Percentiles rank a stretch among this genome's conserved stretches.
Evolutionary conservation across 2,113 vertebrate species (phyloP).

Genomic region (Haplochromis burtoni): DNA sequence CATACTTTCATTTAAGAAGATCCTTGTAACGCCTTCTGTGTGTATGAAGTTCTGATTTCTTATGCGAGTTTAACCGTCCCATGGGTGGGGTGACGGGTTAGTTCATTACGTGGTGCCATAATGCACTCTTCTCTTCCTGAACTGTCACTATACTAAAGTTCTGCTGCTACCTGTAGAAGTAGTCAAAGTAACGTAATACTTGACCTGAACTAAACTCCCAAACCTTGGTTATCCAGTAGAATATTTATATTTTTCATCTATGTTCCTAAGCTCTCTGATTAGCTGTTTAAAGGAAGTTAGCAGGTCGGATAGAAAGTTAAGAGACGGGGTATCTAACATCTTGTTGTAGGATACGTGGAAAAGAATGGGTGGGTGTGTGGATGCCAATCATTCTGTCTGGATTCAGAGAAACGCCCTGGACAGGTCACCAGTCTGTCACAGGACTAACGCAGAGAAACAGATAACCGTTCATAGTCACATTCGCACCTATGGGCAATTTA

Average conservation of each 20-base stretch:
- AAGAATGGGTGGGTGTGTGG: not conserved
- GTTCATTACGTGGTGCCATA: not conserved
- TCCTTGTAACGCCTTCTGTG: not conserved
- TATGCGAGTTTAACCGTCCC: fast-evolving
- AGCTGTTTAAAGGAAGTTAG: fast-evolving
- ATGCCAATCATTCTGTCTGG: not conserved
- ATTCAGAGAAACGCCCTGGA: not conserved
- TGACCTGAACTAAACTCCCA: not conserved
- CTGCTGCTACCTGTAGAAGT: not conserved
- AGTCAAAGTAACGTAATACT: fast-evolving
- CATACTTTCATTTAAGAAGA: not conserved
- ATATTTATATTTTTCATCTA: not conserved
- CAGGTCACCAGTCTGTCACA: not conserved
- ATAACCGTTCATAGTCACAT: not conserved
- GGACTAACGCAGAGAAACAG: fast-evolving
- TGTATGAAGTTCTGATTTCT: not conserved
- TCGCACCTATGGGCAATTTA: not conserved
- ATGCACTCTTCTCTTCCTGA: not conserved
- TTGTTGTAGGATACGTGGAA: not conserved
- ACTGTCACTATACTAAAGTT: not conserved
- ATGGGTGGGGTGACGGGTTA: fast-evolving
- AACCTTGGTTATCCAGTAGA: not conserved
- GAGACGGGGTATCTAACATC: fast-evolving
- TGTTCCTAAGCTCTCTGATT: not conserved
- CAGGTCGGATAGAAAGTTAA: not conserved